Evolutionary conservation across 2,113 vertebrate species (phyloP), one percentile per base, ranked within the genome.

Genomic region (Percopsis transmontana): DNA sequence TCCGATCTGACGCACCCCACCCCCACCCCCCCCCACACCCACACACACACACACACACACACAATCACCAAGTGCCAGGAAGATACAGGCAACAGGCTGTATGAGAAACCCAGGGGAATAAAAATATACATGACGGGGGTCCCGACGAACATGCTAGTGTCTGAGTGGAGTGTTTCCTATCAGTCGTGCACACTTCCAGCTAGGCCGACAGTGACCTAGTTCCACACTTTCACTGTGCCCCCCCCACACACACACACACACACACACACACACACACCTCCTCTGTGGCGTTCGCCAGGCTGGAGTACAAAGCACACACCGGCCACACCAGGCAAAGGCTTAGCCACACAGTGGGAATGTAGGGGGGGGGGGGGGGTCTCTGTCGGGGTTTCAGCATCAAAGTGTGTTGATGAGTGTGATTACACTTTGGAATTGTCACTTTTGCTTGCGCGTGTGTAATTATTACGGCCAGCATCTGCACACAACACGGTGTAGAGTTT

Each of bases 151-250:
- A 33, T 33, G 3, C 27, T 7, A 33, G 27, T 33, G 27, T 33
- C 27, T 33, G 27, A 33, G 27, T 33, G 27, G 8, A 33, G 27
- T 33, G 5, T 4, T 33, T 33, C 27, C 8, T 33, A 33, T 21
- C 54, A 72, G 84, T 56, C 71, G 72, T 77, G 80, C 54, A 74
- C 56, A 68, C 71, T 77, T 77, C 69, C 73, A 78, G 68, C 62
- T 62, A 79, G 77, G 81, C 87, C 82, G 83, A 81, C 68, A 80
- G 63, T 91, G 88, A 91, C 87, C 88, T 88, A 91, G 70, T 85
- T 90, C 80, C 69, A 83, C 55, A 82, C 74, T 70, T 87, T 74
- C 75, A 67, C 72, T 68, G 73, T 57, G 47, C 61, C 66, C 70
- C 70, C 24, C 54, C 23, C 59, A 48, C 20, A 44, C 40, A 44